Evolutionary conservation across 2,113 vertebrate species (phyloP).

Genomic region (Castor canadensis): DNA sequence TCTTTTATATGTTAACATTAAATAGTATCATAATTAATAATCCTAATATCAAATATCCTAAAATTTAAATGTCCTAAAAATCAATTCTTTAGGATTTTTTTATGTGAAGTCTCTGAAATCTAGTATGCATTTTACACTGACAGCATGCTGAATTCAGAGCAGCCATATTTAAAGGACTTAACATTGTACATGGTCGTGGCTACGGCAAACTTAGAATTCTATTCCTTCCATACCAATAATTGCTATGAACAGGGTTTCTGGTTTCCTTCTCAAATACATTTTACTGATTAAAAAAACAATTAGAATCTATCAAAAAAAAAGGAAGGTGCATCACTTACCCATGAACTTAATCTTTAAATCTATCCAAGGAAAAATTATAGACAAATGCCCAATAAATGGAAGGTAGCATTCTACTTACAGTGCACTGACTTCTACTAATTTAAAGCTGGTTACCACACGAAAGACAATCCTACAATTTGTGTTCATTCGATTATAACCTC

Average conservation of each 20-base stretch:
- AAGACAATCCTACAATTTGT: not conserved
- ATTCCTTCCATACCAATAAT: not conserved
- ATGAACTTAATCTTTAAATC: not conserved
- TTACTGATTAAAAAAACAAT: not conserved
- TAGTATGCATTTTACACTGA: not conserved
- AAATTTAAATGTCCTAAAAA: too few species aligned
- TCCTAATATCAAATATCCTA: too few species aligned
- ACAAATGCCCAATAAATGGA: not conserved
- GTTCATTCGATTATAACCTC: not conserved
- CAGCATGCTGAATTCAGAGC: not conserved
- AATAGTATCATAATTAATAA: too few species aligned
- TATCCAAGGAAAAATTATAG: not conserved
- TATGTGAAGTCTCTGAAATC: not conserved
- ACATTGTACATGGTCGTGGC: not conserved
- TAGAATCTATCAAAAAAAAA: not conserved
- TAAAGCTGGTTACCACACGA: not conserved
- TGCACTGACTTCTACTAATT: not conserved
- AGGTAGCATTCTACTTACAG: not conserved
- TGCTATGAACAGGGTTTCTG: not conserved
- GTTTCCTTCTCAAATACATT: not conserved
- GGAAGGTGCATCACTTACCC: not conserved
- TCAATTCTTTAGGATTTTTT: not conserved
- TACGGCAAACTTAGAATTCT: constrained; percentile 37
- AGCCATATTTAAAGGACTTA: not conserved
- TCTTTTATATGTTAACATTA: too few species aligned